Base-by-base conservation (phyloP, 2,797 vertebrate genomes). In the Cyprinella venusta region DNA sequence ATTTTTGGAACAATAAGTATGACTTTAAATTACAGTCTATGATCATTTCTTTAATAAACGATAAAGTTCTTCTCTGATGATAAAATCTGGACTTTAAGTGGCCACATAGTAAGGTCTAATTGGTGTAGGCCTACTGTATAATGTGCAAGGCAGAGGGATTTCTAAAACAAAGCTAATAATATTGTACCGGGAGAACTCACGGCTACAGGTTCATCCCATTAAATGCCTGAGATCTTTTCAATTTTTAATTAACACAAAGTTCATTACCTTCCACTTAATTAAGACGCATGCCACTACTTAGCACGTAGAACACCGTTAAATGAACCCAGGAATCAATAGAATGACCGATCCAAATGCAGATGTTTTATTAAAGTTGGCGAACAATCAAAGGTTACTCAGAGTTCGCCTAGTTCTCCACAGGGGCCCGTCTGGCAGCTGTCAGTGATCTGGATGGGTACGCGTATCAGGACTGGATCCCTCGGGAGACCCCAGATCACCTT, bases 381-480 rank as follows among this genome's bases (percentile, higher is more conserved):
- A 63, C 19, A 38, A 67, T 61, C 69, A 82, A 56, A 72, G 48
- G 48, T 67, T 74, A 67, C 91, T 87, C 67, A 93, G 94, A 16
- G 92, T 91, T 89, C 94, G 94, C 63, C 81, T 96, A 95, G 96
- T 96, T 91, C 64, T 81, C 80, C 56, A 64, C 79, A 67, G 76
- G 63, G 82, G 52, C 30, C 52, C 2, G 64, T 78, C 63, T 68
- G 80, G 82, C 75, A 54, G 92, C 91, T 95, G 92, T 92, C 94
- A 93, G 92, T 79, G 89, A 91, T 92, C 89, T 92, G 94, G 95
- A 93, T 92, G 91, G 71, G 94, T 94, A 96, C 94, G 94, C 95
- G 96, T 95, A 95, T 95, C 96, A 95, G 84, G 92, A 93, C 87
- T 88, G 81, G 90, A 94, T 94, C 85, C 93, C 93, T 90, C 92